Conservation (phyloP, 2,113 vertebrate genomes). For the Propithecus coquereli region DNA sequence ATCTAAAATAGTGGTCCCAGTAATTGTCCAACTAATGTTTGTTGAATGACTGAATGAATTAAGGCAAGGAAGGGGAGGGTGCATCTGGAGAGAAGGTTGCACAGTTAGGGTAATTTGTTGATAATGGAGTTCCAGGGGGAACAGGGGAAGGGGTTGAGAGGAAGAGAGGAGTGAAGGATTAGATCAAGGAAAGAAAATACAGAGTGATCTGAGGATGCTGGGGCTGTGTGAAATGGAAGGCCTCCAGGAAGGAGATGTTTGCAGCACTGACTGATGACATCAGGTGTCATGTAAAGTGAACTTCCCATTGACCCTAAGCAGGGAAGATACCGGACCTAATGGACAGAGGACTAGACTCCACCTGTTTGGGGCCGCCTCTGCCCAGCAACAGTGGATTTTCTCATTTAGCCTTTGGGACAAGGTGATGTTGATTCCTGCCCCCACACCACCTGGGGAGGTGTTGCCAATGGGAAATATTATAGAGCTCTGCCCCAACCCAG, state of each 20-base stretch:
- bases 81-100: background rate
- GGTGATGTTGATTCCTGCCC: background rate
- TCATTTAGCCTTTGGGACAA: background rate
- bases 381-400: background rate
- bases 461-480: background rate
- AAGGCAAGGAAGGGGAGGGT: background rate
- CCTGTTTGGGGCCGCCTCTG: background rate
- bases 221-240: background rate
- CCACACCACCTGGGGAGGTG: background rate
- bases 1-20: background rate
- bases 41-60: background rate
- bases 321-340: background rate
- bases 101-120: background rate
- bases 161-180: background rate
- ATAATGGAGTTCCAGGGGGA: background rate
- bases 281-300: background rate
- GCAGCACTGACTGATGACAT: background rate
- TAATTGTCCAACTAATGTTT: background rate
- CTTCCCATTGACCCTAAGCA: background rate
- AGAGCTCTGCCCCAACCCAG: background rate
- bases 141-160: background rate
- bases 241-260: background rate
- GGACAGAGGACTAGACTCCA: background rate
- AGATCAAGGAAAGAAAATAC: background rate
- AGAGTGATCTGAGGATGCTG: background rate